A percentile compares a stretch with the other conserved stretches of the same genome.
These are phyloP conservation scores for Orussus abietinus DNA, from an alignment of 1,140 invertebrate species.

Conservation along the genomic window DNA sequence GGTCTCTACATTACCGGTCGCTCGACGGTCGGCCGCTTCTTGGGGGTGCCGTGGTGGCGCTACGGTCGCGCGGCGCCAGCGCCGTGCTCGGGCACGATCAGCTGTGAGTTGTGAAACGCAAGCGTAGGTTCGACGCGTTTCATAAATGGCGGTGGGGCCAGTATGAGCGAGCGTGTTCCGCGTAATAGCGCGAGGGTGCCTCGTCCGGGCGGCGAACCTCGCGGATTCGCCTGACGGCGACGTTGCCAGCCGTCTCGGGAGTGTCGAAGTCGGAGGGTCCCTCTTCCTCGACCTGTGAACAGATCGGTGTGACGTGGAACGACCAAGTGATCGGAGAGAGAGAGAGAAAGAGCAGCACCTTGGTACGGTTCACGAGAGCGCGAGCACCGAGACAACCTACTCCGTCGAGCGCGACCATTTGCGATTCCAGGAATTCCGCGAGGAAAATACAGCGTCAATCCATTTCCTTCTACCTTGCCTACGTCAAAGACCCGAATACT, in stretches of 20 bases:
- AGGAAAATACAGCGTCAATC: too few species aligned
- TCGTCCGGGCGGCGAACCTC: slow-evolving; percentile 30
- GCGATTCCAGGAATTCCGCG: background rate
- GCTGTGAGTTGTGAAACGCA: too few species aligned
- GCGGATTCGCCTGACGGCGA: slow-evolving; percentile 28
- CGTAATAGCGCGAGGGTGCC: slow-evolving; percentile 33
- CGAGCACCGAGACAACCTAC: slow-evolving; percentile 1
- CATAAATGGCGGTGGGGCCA: slow-evolving; percentile 23
- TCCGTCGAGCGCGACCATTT: background rate
- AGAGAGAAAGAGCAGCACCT: slow-evolving; percentile 1
- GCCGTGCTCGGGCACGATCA: too few species aligned
- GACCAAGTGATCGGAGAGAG: background rate
- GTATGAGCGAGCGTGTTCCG: slow-evolving; percentile 29
- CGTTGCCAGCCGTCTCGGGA: background rate
- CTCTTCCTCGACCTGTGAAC: background rate
- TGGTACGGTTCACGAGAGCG: background rate
- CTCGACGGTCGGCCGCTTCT: too few species aligned
- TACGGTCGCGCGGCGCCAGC: too few species aligned
- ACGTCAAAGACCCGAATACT: too few species aligned
- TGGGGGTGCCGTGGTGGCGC: too few species aligned
- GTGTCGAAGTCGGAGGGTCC: background rate
- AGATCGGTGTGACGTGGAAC: background rate
- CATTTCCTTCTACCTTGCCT: too few species aligned
- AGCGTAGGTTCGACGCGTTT: too few species aligned
- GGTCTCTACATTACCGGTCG: too few species aligned